These are phyloP conservation scores for Xenopus tropicalis DNA, from an alignment of 2,113 vertebrate genomes.

Conservation along the genomic window UCB_Xtro_10.0 CM004443.2:124104001-124104500, in stretches of 20 bases:
- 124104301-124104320: not conserved
- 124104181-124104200: conserved; percentile 29
- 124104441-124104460: conserved; percentile 9
- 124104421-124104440: not conserved
- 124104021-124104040: conserved; percentile 9
- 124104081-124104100: not conserved
- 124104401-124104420: conserved; percentile 7
- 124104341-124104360: not conserved
- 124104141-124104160: conserved; percentile 22
- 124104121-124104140: conserved; percentile 18
- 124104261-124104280: no score
- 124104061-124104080: not conserved
- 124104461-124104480: conserved; percentile 13
- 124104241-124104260: not conserved
- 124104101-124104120: conserved; percentile 27
- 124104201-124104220: conserved; percentile 28
- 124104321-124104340: not conserved
- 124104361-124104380: not conserved
- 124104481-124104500: conserved; percentile 7
- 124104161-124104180: conserved; percentile 16
- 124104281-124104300: not conserved
- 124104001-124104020: not conserved
- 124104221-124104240: conserved; percentile 17
- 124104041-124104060: not conserved
- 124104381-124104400: conserved; percentile 34